phyloP scores from a whole-genome alignment of 1,140 invertebrate species.

The Zaprionus gabonicus region DNA sequence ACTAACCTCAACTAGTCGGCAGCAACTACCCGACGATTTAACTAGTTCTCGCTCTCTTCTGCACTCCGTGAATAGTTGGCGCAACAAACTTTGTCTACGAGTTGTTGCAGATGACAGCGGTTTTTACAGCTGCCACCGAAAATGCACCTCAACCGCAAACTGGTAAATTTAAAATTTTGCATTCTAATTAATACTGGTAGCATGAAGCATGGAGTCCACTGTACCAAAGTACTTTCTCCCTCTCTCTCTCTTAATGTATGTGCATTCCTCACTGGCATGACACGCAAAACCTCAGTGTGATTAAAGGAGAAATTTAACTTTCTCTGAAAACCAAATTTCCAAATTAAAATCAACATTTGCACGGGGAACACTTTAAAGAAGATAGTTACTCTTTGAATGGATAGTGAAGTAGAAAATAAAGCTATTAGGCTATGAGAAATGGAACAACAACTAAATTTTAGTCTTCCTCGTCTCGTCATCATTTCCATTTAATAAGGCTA shows the following conservation, averaged over 20 bases:
- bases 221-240: not conserved
- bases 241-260: not conserved
- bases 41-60: not conserved
- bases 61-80: not conserved
- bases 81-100: constrained; percentile 12
- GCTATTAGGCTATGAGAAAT: constrained; percentile 11
- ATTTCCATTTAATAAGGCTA: not conserved
- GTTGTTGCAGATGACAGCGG: constrained; percentile 13
- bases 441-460: not conserved
- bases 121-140: constrained; percentile 14
- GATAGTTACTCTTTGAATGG: not conserved
- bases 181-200: constrained; percentile 39
- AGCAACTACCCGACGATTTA: not conserved
- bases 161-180: constrained; percentile 35
- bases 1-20: not conserved
- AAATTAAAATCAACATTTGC: not conserved
- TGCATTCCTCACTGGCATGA: not conserved
- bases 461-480: not conserved
- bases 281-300: not conserved
- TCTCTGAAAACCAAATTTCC: not conserved
- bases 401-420: not conserved
- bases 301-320: not conserved
- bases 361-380: not conserved
- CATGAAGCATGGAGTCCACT: constrained; percentile 1
- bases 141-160: constrained; percentile 17